phyloP scores from a whole-genome alignment of 2,888 invertebrate species.

The Alloplasta piceator region DNA sequence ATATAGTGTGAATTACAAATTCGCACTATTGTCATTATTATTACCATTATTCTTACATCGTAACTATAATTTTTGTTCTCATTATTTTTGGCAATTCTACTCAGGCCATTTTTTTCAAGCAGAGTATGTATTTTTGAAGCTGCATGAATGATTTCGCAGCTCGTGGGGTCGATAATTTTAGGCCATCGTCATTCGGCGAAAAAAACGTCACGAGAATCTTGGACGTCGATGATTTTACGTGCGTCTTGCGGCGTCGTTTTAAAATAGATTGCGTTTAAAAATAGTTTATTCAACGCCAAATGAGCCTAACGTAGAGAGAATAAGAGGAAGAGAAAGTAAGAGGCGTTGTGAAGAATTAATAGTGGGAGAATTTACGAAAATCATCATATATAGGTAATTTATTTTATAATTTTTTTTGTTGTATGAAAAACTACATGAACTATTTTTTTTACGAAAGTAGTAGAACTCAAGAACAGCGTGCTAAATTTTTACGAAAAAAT shows the following conservation, averaged over 20 bases:
- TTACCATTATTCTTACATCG: no score
- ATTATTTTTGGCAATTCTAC: no score
- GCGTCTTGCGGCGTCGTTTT: not conserved
- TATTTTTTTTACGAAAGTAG: no score
- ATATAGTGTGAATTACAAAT: no score
- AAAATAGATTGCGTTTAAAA: constrained; percentile 43
- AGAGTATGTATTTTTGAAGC: not conserved
- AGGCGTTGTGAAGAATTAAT: not conserved
- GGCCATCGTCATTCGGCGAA: constrained; percentile 29
- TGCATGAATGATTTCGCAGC: constrained; percentile 24
- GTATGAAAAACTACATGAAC: no score
- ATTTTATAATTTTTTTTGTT: not conserved
- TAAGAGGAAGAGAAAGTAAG: constrained; percentile 5
- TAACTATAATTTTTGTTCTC: no score
- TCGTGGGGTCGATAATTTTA: constrained; percentile 33
- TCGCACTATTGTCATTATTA: no score
- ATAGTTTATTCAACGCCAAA: constrained; percentile 26
- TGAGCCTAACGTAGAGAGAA: constrained; percentile 18
- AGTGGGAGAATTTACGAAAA: constrained; percentile 17
- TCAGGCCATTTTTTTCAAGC: not conserved
- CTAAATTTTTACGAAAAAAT: no score
- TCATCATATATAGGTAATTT: constrained; percentile 3
- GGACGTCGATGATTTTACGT: constrained; percentile 18
- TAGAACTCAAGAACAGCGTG: no score
- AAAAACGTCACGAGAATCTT: constrained; percentile 48